Percentiles rank a stretch among this genome's conserved stretches.
phyloP scores from a whole-genome alignment of 2,113 vertebrate genomes.

The Gallinago jamesoni region DNA sequence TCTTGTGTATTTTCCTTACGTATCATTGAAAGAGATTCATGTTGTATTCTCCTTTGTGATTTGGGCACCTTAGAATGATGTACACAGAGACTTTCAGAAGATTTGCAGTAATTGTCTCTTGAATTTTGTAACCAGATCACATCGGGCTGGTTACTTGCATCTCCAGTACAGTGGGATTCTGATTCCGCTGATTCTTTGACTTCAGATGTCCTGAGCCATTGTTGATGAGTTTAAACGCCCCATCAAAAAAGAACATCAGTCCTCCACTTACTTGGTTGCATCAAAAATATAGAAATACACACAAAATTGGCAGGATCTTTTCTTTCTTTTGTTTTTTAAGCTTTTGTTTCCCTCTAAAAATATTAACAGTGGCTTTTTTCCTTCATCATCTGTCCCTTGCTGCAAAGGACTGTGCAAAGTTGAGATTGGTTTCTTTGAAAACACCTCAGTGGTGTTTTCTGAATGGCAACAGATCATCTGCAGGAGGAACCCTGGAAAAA shows the following conservation, averaged over 20 bases:
- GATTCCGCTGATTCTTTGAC: not conserved
- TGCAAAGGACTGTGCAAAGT: not conserved
- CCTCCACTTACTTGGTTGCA: not conserved
- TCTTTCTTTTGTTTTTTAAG: not conserved
- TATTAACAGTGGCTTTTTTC: not conserved
- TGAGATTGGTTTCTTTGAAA: not conserved
- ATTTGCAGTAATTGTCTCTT: not conserved
- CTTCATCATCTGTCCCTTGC: not conserved
- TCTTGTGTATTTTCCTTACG: not conserved
- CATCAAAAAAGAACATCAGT: not conserved
- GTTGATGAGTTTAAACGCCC: not conserved
- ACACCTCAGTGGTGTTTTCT: not conserved
- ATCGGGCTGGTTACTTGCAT: not conserved
- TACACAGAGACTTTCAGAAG: not conserved
- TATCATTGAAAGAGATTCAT: not conserved
- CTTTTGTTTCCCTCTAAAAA: not conserved
- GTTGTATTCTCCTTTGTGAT: not conserved
- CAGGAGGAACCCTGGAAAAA: slow-evolving; percentile 28
- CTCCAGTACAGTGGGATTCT: not conserved
- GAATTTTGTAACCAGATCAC: not conserved
- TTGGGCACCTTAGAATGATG: fast-evolving
- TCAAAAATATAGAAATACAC: not conserved
- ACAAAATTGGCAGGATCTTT: not conserved
- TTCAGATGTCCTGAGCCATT: not conserved
- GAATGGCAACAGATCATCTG: not conserved